Evolutionary conservation across 2,888 invertebrate genomes (phyloP).

Genomic region (Dryobotodes eremita): DNA sequence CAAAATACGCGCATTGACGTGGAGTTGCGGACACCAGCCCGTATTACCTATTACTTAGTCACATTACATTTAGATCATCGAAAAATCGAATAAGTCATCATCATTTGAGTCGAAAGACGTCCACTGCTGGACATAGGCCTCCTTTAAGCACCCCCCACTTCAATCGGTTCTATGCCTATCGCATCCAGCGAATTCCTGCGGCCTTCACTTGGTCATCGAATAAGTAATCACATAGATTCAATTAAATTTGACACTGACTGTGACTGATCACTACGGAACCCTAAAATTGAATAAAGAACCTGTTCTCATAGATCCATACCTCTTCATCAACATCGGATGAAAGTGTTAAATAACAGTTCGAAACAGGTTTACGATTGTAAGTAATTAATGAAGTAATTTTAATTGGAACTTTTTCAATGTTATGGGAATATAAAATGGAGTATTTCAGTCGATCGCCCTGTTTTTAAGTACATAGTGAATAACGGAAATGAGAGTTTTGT

Average conservation of each 20-base stretch:
- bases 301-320: neutral
- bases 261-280: neutral
- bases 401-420: conserved; percentile 51
- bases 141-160: no score
- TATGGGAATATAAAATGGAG: conserved; percentile 36
- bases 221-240: no score
- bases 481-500: conserved; percentile 37
- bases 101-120: no score
- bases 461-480: conserved; percentile 7
- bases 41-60: no score
- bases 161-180: no score
- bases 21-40: no score
- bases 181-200: no score
- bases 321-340: conserved; percentile 41
- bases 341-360: conserved; percentile 50
- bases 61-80: no score
- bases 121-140: no score
- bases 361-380: conserved; percentile 49
- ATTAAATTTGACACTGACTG: no score
- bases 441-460: conserved; percentile 16
- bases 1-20: neutral
- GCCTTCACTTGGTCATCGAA: no score
- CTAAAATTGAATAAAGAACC: neutral
- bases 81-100: no score
- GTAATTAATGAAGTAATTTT: conserved; percentile 64